Evolutionary conservation across 2,113 vertebrate species (phyloP).

Genomic region (Corapipo altera): DNA sequence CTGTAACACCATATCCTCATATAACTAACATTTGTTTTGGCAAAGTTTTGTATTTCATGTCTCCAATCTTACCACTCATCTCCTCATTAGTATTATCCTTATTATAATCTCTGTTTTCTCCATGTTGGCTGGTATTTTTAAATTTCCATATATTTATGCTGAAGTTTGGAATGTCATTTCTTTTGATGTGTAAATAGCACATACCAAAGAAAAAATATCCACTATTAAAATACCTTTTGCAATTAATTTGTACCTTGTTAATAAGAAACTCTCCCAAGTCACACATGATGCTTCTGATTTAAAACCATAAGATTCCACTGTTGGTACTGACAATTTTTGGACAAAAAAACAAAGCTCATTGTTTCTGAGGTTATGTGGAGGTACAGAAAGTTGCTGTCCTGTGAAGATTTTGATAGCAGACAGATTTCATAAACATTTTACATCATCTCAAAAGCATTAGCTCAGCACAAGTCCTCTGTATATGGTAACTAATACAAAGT

Average conservation of each 20-base stretch:
- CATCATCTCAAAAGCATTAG: background rate
- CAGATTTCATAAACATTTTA: background rate
- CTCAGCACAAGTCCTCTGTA: background rate
- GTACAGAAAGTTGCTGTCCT: background rate
- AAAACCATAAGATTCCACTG: background rate
- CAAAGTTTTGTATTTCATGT: background rate
- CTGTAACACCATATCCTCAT: background rate
- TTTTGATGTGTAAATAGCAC: background rate
- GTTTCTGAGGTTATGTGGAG: background rate
- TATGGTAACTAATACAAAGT: background rate
- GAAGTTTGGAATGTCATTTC: background rate
- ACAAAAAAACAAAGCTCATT: background rate
- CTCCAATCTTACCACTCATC: background rate
- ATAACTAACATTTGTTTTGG: background rate
- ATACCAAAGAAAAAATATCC: background rate
- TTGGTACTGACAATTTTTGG: background rate
- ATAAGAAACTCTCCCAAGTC: background rate
- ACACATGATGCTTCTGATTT: background rate
- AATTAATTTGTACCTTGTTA: background rate
- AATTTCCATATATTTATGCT: background rate
- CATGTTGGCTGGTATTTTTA: background rate
- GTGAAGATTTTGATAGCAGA: background rate
- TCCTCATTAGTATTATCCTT: background rate
- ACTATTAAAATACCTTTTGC: background rate
- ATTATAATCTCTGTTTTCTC: background rate